A percentile compares a stretch with the other conserved stretches of the same genome.
Evolutionary conservation across 2,797 vertebrate species (phyloP).

Genomic region (Holocentrus rufus): DNA sequence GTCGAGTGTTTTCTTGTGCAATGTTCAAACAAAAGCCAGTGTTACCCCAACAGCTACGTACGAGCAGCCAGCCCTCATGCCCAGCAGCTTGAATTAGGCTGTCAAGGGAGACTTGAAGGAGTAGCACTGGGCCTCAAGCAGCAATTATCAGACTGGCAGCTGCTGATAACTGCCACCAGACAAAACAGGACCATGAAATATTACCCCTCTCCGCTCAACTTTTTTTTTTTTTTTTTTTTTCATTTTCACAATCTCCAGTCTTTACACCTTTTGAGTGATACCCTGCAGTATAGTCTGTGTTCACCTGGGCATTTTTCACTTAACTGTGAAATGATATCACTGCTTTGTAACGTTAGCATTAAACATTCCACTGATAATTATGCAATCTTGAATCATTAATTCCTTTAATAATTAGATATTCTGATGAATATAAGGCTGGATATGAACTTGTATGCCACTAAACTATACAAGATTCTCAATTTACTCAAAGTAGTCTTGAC

Average conservation of each 20-base stretch:
- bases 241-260: slow-evolving; percentile 52
- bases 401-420: not conserved
- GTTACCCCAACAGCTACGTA: slow-evolving; percentile 60
- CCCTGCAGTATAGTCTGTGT: not conserved
- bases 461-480: not conserved
- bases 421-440: not conserved
- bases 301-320: not conserved
- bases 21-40: slow-evolving; percentile 63
- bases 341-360: not conserved
- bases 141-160: slow-evolving; percentile 81
- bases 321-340: slow-evolving; percentile 16
- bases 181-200: slow-evolving; percentile 75
- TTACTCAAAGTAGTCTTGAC: slow-evolving; percentile 3
- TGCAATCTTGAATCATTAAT: not conserved
- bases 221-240: slow-evolving; percentile 21
- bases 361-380: not conserved
- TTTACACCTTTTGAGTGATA: slow-evolving; percentile 39
- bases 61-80: slow-evolving; percentile 53
- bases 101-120: slow-evolving; percentile 75
- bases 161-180: slow-evolving; percentile 81
- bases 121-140: slow-evolving; percentile 67
- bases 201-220: slow-evolving; percentile 51
- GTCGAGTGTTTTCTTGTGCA: slow-evolving; percentile 39
- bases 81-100: slow-evolving; percentile 72
- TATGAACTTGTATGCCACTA: not conserved